Conservation (phyloP, 2,113 vertebrate species). For the Melospiza melodia region DNA sequence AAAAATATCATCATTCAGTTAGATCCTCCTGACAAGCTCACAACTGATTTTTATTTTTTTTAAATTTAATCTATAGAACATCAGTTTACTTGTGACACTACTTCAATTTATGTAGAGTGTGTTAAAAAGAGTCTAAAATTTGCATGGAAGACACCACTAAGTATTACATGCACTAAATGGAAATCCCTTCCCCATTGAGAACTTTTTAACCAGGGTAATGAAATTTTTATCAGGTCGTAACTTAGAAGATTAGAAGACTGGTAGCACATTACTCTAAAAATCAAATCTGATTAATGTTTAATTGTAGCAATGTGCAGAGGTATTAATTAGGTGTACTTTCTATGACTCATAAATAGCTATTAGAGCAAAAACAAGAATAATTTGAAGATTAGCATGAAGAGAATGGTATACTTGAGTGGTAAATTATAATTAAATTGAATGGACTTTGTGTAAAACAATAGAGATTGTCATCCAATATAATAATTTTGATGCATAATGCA, state of each 20-base stretch:
- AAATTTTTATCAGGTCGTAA: slow-evolving; percentile 64
- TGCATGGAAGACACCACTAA: background rate
- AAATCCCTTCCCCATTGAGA: slow-evolving; percentile 43
- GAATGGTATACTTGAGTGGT: slow-evolving; percentile 41
- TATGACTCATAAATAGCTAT: slow-evolving; percentile 61
- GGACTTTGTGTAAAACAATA: slow-evolving; percentile 54
- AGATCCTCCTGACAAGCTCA: slow-evolving; percentile 19
- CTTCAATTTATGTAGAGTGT: background rate
- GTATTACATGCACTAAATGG: background rate
- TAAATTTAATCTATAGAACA: background rate
- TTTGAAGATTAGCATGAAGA: slow-evolving; percentile 61
- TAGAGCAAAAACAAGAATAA: slow-evolving; percentile 58
- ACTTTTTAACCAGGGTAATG: slow-evolving; percentile 49
- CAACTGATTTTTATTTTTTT: background rate
- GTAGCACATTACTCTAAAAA: slow-evolving; percentile 64
- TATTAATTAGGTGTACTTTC: slow-evolving; percentile 68
- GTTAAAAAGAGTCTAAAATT: background rate
- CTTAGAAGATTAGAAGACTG: slow-evolving; percentile 54
- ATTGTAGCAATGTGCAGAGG: slow-evolving; percentile 57
- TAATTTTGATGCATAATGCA: slow-evolving; percentile 46
- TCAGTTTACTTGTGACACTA: background rate
- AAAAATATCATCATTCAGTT: slow-evolving; percentile 26
- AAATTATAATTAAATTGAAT: slow-evolving; percentile 48
- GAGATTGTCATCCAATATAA: slow-evolving; percentile 36
- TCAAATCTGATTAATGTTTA: slow-evolving; percentile 75